Evolutionary conservation across 2,113 vertebrate genomes (phyloP), one percentile per base, ranked within the genome.

Genomic region (Amblyopsis rosae): DNA sequence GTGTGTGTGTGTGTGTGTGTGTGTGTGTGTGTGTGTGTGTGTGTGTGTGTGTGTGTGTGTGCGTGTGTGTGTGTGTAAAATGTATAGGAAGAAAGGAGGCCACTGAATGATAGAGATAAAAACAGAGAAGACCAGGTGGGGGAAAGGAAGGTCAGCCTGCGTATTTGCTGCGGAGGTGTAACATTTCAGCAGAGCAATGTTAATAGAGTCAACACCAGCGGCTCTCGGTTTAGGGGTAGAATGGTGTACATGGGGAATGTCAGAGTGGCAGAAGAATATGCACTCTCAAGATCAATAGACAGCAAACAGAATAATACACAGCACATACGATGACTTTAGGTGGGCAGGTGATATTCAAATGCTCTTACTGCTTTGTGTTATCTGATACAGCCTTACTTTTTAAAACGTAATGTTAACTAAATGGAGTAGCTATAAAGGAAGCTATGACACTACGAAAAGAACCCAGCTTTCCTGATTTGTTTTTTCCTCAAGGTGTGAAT

Each of bases 211-310:
- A 88, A 85, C 73, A 77, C 81, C 83, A 72, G 87, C 73, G 54
- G 82, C 80, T n/a, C n/a, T n/a, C n/a, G 83, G 76, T 89, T 89
- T 87, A 87, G 86, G 62, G 82, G 59, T 16, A 33, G 15, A 70
- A 62, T 0, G 69, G 83, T 90, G 89, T 90, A 88, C 81, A 86
- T 88, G 89, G 91, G 91, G 89, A 93, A 93, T 92, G 84, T 82
- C 48, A 76, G 17, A 62, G 55, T 59, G 60, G 77, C 84, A 80
- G 62, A 88, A 70, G 59, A 78, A 80, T 76, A 80, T 76, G 49
- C n/a, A 8, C 35, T 8, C 35, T 6, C 35, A 5, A 7, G 35
- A 41, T 41, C 4, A 41, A 41, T 8, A 41, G 4, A 41, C 35
- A 7, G 35, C 35, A 41, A 41, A 41, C 4, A 8, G 35, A 41